Base-by-base conservation (phyloP, 2,888 invertebrate species). In the Eupithecia exiguata region DNA sequence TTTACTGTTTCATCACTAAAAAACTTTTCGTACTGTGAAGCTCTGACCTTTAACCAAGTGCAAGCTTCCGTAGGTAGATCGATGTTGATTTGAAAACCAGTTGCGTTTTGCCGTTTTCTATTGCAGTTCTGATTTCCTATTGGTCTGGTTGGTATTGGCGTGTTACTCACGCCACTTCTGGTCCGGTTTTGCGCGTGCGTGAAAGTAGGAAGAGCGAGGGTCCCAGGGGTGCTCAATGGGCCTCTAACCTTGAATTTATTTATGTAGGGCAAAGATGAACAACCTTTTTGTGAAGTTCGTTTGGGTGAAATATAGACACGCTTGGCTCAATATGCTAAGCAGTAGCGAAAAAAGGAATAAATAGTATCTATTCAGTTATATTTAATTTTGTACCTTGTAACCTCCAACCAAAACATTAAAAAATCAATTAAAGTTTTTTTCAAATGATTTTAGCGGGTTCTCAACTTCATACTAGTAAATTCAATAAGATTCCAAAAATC, bases 131-230 rank as follows among this genome's bases (percentile, higher is more conserved):
- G 16, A 36, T 12, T 61, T 66, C 49, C 36, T 30, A 76, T 73
- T 76, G 71, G 71, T 62, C 16, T 62, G n/a, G n/a, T n/a, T n/a
- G n/a, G n/a, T n/a, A n/a, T n/a, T n/a, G n/a, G 30, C 30, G 35
- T 10, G 25, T 14, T 14, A 43, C 72, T 70, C 83, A 82, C 81
- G 79, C 84, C 84, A 84, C 78, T 68, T 76, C 77, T 67, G 49
- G 16, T 62, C 71, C 16, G 12, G 40, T 72, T 58, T 49, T 46
- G 80, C 88, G 88, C 88, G 86, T 87, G 88, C 88, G 88, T 81
- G 62, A 68, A 65, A 63, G 70, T 58, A 40, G 66, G 61, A 72
- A 75, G 77, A 80, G 80, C 71, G 78, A 75, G 78, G 78, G 76
- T 78, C 69, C 76, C 76, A 70, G 69, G 80, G 74, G 38, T 78